Evolutionary conservation across 1,140 invertebrate genomes (phyloP), one percentile per base, ranked within the genome.

Genomic region (Atopsyche davidsoni): DNA sequence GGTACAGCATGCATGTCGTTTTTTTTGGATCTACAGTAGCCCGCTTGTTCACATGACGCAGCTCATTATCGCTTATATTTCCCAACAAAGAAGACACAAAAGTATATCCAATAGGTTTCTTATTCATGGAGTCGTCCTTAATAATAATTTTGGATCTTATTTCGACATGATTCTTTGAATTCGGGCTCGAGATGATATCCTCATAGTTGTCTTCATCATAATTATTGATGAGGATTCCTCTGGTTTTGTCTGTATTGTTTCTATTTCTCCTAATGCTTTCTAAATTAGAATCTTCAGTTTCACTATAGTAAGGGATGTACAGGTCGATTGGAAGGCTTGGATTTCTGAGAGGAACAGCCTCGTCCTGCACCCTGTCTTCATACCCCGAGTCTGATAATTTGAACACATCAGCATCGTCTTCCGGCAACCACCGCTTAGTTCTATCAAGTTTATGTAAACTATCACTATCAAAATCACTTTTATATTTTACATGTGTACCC

Each of bases 1-100:
- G 74, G 69, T 96, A 96, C 11, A 96, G 71, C 82, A 94, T 90
- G 64, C 90, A 94, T 0, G 85, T 87, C 1, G 83, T 87, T 65
- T 87, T 87, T 44, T 78, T 77, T 0, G 86, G 85, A 72, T 90
- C 87, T 11, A 90, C 78, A 1, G 82, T 84, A 13, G 86, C 76
- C 58, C 87, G 71, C 66, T 86, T 80, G 66, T 80, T 77, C 45
- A 82, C 77, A 68, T 86, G 77, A 61, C 83, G 68, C 43, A 76
- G 59, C 53, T 65, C 73, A 61, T 76, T 66, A 53, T 66, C 70
- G 42, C 70, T 35, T 60, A 76, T 24, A 72, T 78, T n/a, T 67
- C 70, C 62, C 76, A 69, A 61, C 54, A 54, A 63, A 19, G 40
- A 64, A 50, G 24, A 66, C 3, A 73, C 53, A 36, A 70, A 60